Evolutionary conservation across 1,140 invertebrate species (phyloP), one percentile per base, ranked within the genome.

Genomic region (Heliconius hermathena): DNA sequence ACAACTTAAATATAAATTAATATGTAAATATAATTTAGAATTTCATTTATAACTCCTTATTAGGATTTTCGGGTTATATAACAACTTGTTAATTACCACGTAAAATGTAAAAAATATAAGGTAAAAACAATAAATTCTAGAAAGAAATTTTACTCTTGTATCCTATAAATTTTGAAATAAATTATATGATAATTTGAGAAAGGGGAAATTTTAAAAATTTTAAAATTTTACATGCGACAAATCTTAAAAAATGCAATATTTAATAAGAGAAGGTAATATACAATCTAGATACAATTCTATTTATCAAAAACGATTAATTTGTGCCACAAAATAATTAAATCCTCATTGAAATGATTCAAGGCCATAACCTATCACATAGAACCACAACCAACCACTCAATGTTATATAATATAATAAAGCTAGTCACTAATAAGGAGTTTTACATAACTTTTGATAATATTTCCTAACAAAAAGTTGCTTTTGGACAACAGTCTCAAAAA

Each of bases 401-500:
- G 9, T 66, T 26, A 29, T 22, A 57, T 57, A 66, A 29, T 22
- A 57, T 57, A 66, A 57, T 18, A n/a, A 66, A 26, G 60, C 22
- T 16, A 66, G 54, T 36, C 29, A 49, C 76, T 77, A 77, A 73
- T 81, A 81, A 77, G 76, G 79, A 81, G 79, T 76, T 60, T 60
- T n/a, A 73, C 66, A 77, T 77, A 77, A 77, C 71, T 80, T 81
- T 73, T 74, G 74, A 77, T 26, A 77, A 77, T 74, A 70, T 38
- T 83, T 86, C 82, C 85, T 87, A 82, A 90, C 88, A 91, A 89
- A 92, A 88, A 83, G 88, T 87, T 84, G 85, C 82, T 89, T 90
- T 92, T 89, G 87, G 88, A 92, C 87, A 92, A 94, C 92, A 93
- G 88, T 92, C 90, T 93, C 90, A 94, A 92, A 92, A 93, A 91